Evolutionary conservation across 2,797 vertebrate species (phyloP), one percentile per base, ranked within the genome.

Genomic region (Paratrypauchen microcephalus): DNA sequence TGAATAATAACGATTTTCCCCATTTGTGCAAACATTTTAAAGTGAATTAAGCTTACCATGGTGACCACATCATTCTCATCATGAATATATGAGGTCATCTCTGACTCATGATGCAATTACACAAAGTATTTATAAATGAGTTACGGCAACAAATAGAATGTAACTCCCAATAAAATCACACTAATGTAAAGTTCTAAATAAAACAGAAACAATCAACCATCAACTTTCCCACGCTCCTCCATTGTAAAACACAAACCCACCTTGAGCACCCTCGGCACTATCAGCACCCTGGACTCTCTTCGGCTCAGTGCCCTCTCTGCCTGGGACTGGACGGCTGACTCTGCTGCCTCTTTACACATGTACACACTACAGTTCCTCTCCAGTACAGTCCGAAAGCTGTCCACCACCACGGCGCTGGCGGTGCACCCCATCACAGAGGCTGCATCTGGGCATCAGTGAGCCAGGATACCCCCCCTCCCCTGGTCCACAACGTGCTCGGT

Each of bases 351-450:
- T 77, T 96, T 95, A 91, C 95, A 96, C 89, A 96, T 95, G 89
- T 97, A 97, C 85, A 95, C 89, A 80, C 94, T 88, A 92, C 96
- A 99, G 92, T 97, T 98, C 90, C 95, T 96, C 86, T 97, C 95
- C 76, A 98, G 91, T 72, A 95, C 95, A 0, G 94, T 96, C 58
- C 95, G 94, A 86, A 99, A 94, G 79, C 96, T 95, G 84, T 96
- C 96, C 82, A 96, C 93, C 82, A 97, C 94, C 85, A 96, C 92
- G 56, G 97, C 90, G 72, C 97, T 98, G 86, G 96, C 95, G 84
- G 95, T 97, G 94, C 97, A 98, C 88, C 97, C 97, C 97, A 99
- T 99, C 84, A 88, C 95, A 85, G 70, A 90, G 87, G 91, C 80
- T 93, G 92, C 92, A 90, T 81, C 81, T 72, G 41, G 80, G 72